Base-by-base conservation (phyloP, 2,113 vertebrate species). In the Pseudonaja textilis region DNA sequence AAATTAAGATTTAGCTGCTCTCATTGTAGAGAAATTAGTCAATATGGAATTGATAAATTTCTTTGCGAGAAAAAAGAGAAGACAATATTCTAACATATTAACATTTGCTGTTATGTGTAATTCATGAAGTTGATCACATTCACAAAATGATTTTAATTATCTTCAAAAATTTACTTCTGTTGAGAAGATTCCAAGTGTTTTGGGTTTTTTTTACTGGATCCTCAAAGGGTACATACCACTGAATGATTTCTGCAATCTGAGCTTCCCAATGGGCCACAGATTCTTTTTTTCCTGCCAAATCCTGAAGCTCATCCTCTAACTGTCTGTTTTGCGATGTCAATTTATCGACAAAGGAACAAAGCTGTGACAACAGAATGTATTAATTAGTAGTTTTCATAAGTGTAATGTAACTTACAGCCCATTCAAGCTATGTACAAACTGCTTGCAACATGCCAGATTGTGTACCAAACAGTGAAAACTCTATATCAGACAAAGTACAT, bases 221-320 rank as follows among this genome's bases (percentile, higher is more conserved):
- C 81, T 54, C 47, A 54, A 90, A 18, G 0, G 2, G 1, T 61
- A 97, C 98, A 57, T 96, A 99, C 99, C 99, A 99, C 92, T 99
- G 99, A 96, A 99, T 99, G 96, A 99, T 99, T 96, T 99, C 99
- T 0, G 99, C 98, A 8, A 99, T 99, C 97, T 99, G 99, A 20
- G 99, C 99, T 95, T 99, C 99, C 99, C 99, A 99, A 95, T 99
- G 99, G 45, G 98, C 98, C 11, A 99, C 99, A 0, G 99, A 99
- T 95, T 99, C 99, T 95, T 99, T 99, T 97, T 99, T 99, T 23
- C 98, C 98, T 0, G 98, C 98, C 93, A 99, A 95, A 23, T 99
- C 99, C 96, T 99, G 98, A 5, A 99, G 98, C 22, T 99, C 98
- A 6, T 98, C 99, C 96, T 99, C 99, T 95, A 99, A 97, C 93